A percentile compares a stretch with the other conserved stretches of the same genome.
Evolutionary conservation across 2,888 invertebrate genomes (phyloP).

Genomic region (Mythimna ferrago): DNA sequence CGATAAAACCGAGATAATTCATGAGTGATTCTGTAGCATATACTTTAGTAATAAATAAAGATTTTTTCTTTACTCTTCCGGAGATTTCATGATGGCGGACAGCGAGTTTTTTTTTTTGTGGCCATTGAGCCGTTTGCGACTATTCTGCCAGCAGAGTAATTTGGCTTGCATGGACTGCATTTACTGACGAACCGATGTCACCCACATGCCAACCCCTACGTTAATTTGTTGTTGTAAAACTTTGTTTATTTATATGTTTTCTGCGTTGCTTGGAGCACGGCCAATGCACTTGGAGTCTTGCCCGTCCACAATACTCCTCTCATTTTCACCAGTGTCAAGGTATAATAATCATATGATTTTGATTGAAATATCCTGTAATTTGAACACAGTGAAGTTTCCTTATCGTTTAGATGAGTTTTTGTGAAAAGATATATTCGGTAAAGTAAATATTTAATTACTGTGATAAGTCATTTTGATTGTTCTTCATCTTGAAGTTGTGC

Average conservation of each 20-base stretch:
- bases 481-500: conserved; percentile 16
- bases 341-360: conserved; percentile 43
- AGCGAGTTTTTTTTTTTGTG: too few species aligned
- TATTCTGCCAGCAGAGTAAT: too few species aligned
- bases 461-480: conserved; percentile 28
- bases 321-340: conserved; percentile 25
- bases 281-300: conserved; percentile 48
- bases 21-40: too few species aligned
- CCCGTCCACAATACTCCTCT: conserved; percentile 31
- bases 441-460: conserved; percentile 44
- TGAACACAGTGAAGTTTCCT: conserved; percentile 23
- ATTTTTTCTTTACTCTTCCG: neutral
- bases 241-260: conserved; percentile 52
- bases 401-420: conserved; percentile 49
- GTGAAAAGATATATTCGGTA: conserved; percentile 50
- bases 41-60: neutral
- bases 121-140: too few species aligned
- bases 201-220: conserved; percentile 30
- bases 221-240: conserved; percentile 21
- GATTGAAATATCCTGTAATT: conserved; percentile 20
- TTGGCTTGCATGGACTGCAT: neutral
- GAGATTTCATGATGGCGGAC: neutral
- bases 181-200: conserved; percentile 14
- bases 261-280: conserved; percentile 38
- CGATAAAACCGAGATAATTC: too few species aligned